Base-by-base conservation (phyloP, 2,113 vertebrate species). In the Channa maculata region DNA sequence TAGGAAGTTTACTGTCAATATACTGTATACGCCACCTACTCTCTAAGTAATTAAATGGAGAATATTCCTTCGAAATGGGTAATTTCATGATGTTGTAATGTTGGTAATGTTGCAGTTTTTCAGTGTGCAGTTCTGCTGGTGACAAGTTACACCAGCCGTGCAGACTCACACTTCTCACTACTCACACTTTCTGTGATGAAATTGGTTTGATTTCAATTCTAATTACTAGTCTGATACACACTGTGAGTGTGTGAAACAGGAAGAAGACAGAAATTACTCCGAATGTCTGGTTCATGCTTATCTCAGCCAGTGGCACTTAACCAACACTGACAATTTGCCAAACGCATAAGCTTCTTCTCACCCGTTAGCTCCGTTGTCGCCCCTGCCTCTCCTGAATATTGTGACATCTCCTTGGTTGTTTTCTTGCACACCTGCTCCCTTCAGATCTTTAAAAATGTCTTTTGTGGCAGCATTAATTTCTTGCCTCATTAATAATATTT, bases 361-460 rank as follows among this genome's bases (percentile, higher is more conserved):
- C 24, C 48, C 4, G 12, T 38, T 8, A 8, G 65, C 71, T 51
- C 43, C 33, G 24, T 10, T 41, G 15, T 43, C 63, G 48, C 71
- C 78, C 66, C 59, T 78, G 82, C 74, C 60, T 45, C 52, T 63
- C 50, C 15, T 0, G 24, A 53, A 62, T 57, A 1, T 45, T 5
- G 9, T 51, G 65, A 55, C 48, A 60, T 64, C 69, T 58, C 13
- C 50, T 65, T 5, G 15, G 41, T 44, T 67, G 37, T 24, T 71
- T 45, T 70, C 43, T 79, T 60, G 59, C 49, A 57, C 75, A 85
- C 71, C 80, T 77, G 65, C 67, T 81, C 53, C 57, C 65, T n/a
- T 53, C 65, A 24, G 39, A 48, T 1, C 70, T 34, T n/a, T 52
- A 77, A 55, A 65, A n/a, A 14, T 37, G n/a, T 54, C 46, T 59